These are phyloP conservation scores for Morbakka virulenta DNA, from an alignment of 30 jellyfish, hydroid and myxozoan genomes.

Conservation along the genomic window DNA sequence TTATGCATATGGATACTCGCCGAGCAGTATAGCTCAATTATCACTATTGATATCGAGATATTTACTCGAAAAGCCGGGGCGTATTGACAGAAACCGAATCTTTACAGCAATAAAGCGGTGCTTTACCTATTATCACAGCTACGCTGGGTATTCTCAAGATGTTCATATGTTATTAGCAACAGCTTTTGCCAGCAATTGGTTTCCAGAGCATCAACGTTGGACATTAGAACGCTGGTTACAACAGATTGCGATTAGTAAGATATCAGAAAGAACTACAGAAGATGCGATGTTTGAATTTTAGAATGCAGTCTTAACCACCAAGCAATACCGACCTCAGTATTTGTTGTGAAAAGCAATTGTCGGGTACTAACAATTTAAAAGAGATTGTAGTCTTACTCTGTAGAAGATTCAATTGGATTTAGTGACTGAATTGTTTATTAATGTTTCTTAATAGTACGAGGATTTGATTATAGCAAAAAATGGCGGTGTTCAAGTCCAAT, in stretches of 20 bases:
- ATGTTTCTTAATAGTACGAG: too few relatives aligned
- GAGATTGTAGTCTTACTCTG: too few relatives aligned
- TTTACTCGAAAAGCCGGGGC: constrained; percentile 73
- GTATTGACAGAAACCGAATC: constrained; percentile 86
- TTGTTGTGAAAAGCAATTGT: too few relatives aligned
- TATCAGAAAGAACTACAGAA: not conserved
- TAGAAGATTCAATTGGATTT: too few relatives aligned
- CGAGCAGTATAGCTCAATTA: constrained; percentile 88
- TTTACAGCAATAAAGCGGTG: constrained; percentile 96
- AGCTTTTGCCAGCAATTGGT: constrained; percentile 95
- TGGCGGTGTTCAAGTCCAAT: too few relatives aligned
- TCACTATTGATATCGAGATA: constrained; percentile 72
- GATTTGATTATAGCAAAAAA: too few relatives aligned
- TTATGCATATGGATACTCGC: constrained; percentile 91
- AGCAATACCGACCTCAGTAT: too few relatives aligned
- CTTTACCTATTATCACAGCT: constrained; percentile 78
- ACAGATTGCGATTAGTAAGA: constrained; percentile 40
- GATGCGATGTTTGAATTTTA: not conserved
- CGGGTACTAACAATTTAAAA: too few relatives aligned
- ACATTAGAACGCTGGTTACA: constrained; percentile 91
- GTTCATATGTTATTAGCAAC: constrained; percentile 96
- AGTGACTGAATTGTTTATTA: too few relatives aligned
- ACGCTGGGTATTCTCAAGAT: constrained; percentile 95
- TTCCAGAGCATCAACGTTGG: constrained; percentile 89
- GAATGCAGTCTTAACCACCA: not conserved